phyloP scores from a whole-genome alignment of 2,888 invertebrate genomes.

The Bruchidius siliquastri region DNA sequence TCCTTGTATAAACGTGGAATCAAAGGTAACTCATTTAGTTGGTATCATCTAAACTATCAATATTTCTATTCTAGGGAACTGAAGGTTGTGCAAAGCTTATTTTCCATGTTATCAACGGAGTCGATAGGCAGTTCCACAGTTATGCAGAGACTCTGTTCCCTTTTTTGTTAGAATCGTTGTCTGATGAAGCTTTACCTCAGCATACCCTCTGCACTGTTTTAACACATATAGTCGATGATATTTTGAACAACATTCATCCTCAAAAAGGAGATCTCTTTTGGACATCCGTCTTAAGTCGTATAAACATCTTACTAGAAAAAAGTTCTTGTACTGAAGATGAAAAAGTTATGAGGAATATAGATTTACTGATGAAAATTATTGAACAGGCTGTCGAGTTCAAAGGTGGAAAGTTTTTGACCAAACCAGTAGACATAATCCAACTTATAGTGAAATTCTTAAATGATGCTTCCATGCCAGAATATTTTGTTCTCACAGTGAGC shows the following conservation, averaged over 20 bases:
- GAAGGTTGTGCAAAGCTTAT: slow-evolving; percentile 80
- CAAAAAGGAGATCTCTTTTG: slow-evolving; percentile 66
- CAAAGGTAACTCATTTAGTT: too few relatives aligned
- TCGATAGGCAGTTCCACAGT: slow-evolving; percentile 80
- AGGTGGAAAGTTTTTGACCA: slow-evolving; percentile 59
- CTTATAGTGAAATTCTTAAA: slow-evolving; percentile 54
- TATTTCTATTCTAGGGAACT: slow-evolving; percentile 54
- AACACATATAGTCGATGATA: slow-evolving; percentile 59
- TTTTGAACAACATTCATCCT: slow-evolving; percentile 58
- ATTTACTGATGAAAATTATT: slow-evolving; percentile 52
- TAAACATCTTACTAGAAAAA: slow-evolving; percentile 32
- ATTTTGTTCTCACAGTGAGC: slow-evolving; percentile 49
- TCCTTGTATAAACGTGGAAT: too few relatives aligned
- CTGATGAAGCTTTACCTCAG: slow-evolving; percentile 52
- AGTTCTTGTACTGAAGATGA: slow-evolving; percentile 16
- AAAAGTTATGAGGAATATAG: slow-evolving; percentile 20
- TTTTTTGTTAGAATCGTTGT: slow-evolving; percentile 60
- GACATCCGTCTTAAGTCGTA: slow-evolving; percentile 50
- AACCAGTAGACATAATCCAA: slow-evolving; percentile 57
- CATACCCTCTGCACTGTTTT: slow-evolving; percentile 61
- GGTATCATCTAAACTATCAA: too few relatives aligned
- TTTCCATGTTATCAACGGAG: slow-evolving; percentile 83
- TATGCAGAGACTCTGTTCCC: slow-evolving; percentile 68
- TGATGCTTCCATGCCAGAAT: slow-evolving; percentile 46
- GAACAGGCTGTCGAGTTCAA: slow-evolving; percentile 60